These are phyloP conservation scores for Drosophila miranda DNA, from an alignment of 1,140 invertebrate species.

Conservation along the genomic window DNA sequence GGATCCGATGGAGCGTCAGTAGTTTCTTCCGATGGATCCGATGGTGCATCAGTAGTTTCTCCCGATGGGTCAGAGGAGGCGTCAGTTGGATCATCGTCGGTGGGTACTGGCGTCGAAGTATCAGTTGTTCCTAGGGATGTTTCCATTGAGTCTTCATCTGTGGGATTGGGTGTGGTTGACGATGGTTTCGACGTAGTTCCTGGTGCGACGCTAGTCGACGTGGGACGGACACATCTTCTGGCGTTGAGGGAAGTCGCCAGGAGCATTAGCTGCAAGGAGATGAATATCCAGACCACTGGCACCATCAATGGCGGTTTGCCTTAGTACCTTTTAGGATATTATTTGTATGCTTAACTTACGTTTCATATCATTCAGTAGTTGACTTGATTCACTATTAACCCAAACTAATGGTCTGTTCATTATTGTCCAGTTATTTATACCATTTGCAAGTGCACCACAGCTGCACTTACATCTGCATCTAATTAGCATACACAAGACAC, in stretches of 20 bases:
- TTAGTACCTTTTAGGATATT: conserved; percentile 20
- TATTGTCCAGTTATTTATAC: conserved; percentile 50
- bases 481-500: conserved; percentile 60
- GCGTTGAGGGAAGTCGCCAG: conserved; percentile 45
- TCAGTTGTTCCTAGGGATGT: too few species aligned
- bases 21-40: too few species aligned
- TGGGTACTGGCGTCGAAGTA: conserved; percentile 11
- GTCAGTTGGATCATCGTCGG: conserved; percentile 1
- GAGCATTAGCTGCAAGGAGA: conserved; percentile 55
- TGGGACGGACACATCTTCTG: conserved; percentile 31
- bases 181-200: conserved; percentile 17
- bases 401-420: conserved; percentile 11
- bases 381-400: neutral
- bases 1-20: conserved; percentile 7
- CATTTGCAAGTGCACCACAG: conserved; percentile 9
- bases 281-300: conserved; percentile 51
- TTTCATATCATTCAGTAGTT: conserved; percentile 43
- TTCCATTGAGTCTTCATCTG: too few species aligned
- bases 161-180: too few species aligned
- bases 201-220: conserved; percentile 5
- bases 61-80: too few species aligned
- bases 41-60: too few species aligned
- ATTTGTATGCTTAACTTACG: conserved; percentile 40
- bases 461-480: conserved; percentile 8
- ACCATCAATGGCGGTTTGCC: conserved; percentile 25